phyloP scores from a whole-genome alignment of 2,888 invertebrate species.

The Balanococcus diminutus region DNA sequence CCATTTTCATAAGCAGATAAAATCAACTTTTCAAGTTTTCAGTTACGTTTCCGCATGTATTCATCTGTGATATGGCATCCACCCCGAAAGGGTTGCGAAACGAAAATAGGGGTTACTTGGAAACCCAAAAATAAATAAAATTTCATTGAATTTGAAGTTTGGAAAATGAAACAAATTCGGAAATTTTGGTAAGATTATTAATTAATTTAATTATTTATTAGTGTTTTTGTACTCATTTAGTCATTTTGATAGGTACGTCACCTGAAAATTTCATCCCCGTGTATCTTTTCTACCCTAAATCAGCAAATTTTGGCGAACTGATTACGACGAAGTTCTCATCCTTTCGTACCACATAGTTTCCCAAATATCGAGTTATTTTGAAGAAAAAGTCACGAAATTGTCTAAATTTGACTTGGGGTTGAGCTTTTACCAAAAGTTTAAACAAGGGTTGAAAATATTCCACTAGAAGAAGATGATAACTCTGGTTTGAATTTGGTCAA shows the following conservation, averaged over 20 bases:
- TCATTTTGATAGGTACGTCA: neutral
- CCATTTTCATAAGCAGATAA: neutral
- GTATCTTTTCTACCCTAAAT: neutral
- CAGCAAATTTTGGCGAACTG: neutral
- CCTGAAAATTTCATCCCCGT: no score
- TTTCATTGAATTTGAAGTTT: neutral
- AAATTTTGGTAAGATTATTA: slow-evolving; percentile 19
- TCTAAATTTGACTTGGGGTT: no score
- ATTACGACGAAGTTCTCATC: neutral
- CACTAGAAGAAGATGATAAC: neutral
- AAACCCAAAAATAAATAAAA: slow-evolving; percentile 42
- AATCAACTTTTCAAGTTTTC: neutral
- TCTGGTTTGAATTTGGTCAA: neutral
- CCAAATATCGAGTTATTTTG: neutral
- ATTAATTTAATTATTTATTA: neutral
- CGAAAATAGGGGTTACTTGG: slow-evolving; percentile 20
- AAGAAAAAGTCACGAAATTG: neutral
- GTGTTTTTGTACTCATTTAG: neutral
- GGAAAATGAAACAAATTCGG: slow-evolving; percentile 24
- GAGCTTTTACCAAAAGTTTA: neutral
- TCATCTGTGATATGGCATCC: slow-evolving; percentile 15
- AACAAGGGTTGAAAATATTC: neutral
- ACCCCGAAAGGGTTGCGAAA: slow-evolving; percentile 33
- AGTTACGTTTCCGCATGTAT: neutral
- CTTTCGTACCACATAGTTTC: no score